Evolutionary conservation across 2,888 invertebrate genomes (phyloP).

Genomic region (Deroplatys truncata): DNA sequence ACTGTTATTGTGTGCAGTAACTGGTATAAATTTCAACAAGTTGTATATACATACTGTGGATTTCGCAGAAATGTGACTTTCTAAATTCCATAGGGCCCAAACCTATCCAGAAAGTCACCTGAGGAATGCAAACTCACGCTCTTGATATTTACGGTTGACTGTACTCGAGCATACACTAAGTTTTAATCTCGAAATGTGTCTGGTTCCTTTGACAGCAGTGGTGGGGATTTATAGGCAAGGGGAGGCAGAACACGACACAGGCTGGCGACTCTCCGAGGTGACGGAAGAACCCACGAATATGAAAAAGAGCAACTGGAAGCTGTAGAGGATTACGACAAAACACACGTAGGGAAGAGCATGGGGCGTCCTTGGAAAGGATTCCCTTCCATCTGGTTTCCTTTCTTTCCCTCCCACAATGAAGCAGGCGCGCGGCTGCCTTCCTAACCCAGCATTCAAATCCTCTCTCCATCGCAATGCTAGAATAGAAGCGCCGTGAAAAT

Average conservation of each 20-base stretch:
- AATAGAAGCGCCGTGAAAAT: not conserved
- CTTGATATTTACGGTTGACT: not conserved
- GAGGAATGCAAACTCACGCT: not conserved
- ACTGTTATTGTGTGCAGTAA: too few relatives aligned
- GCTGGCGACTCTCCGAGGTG: not conserved
- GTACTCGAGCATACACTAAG: not conserved
- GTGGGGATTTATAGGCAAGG: not conserved
- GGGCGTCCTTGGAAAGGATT: not conserved
- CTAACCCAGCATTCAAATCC: not conserved
- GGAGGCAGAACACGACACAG: not conserved
- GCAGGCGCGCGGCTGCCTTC: not conserved
- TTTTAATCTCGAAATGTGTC: not conserved
- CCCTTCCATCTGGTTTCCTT: not conserved
- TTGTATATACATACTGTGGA: too few relatives aligned
- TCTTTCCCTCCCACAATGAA: not conserved
- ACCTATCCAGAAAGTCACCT: not conserved
- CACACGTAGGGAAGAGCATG: not conserved
- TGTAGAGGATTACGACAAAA: not conserved
- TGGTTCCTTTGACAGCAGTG: not conserved
- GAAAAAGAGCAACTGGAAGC: not conserved
- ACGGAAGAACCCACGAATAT: not conserved
- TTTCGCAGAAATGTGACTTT: too few relatives aligned
- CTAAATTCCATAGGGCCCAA: not conserved
- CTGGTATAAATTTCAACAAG: too few relatives aligned
- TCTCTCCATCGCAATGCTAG: not conserved